Evolutionary conservation across 1,140 invertebrate species (phyloP).

Genomic region (Wasmannia auropunctata): DNA sequence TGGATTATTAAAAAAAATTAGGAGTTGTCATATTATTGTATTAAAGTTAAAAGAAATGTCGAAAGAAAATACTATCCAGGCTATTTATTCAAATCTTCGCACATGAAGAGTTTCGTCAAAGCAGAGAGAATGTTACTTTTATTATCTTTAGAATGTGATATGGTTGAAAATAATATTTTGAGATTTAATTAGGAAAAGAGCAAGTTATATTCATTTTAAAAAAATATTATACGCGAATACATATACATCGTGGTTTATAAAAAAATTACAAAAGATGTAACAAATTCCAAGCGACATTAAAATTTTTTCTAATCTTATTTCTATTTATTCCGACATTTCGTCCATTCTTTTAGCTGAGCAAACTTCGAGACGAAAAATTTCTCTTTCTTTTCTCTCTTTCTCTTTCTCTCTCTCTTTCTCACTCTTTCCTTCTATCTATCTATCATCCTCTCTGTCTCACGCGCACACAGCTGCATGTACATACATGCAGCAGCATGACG

Average conservation of each 20-base stretch:
- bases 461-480: conserved; percentile 2
- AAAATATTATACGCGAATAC: background rate
- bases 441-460: conserved; percentile 15
- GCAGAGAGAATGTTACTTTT: background rate
- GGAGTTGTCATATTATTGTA: too few species aligned
- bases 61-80: background rate
- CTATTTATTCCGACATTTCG: background rate
- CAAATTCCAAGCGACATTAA: background rate
- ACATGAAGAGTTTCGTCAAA: background rate
- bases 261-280: background rate
- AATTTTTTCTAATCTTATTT: conserved; percentile 2
- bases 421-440: conserved; percentile 32
- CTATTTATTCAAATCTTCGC: background rate
- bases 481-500: conserved; percentile 77
- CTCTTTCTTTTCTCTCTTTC: conserved; percentile 1
- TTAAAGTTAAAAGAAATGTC: background rate
- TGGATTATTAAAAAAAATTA: too few species aligned
- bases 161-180: background rate
- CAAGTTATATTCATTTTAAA: background rate
- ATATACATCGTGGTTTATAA: background rate
- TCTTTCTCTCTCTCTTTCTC: conserved; percentile 32
- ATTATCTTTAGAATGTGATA: background rate
- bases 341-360: background rate
- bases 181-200: background rate
- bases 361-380: conserved; percentile 43